Evolutionary conservation across 2,888 invertebrate genomes (phyloP).

Genomic region (Polydrusus cervinus): DNA sequence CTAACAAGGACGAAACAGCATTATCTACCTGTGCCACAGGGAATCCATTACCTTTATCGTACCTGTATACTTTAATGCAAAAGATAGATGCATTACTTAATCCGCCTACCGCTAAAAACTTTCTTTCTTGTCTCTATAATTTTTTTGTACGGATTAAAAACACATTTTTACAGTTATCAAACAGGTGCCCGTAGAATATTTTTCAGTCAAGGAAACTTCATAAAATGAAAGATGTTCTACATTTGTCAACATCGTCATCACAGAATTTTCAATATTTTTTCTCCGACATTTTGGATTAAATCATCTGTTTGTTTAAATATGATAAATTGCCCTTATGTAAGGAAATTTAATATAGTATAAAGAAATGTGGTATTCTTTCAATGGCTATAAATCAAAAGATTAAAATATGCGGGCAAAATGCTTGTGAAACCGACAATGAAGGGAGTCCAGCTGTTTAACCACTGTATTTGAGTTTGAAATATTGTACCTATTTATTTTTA

Average conservation of each 20-base stretch:
- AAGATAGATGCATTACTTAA: too few relatives aligned
- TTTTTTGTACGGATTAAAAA: too few relatives aligned
- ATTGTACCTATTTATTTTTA: slow-evolving; percentile 51
- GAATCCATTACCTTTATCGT: too few relatives aligned
- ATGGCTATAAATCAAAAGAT: slow-evolving; percentile 48
- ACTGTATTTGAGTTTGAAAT: slow-evolving; percentile 44
- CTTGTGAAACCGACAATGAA: slow-evolving; percentile 46
- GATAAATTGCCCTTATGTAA: slow-evolving; percentile 30
- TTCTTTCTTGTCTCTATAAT: too few relatives aligned
- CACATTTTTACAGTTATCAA: neutral
- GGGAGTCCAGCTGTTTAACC: slow-evolving; percentile 51
- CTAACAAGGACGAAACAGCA: too few relatives aligned
- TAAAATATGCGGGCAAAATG: slow-evolving; percentile 50
- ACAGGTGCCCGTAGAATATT: neutral
- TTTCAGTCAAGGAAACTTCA: neutral
- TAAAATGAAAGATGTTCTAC: neutral
- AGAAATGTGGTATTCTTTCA: slow-evolving; percentile 40
- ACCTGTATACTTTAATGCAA: too few relatives aligned
- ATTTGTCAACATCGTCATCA: slow-evolving; percentile 13
- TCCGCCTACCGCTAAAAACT: too few relatives aligned
- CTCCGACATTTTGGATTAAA: slow-evolving; percentile 23
- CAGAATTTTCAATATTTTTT: slow-evolving; percentile 14
- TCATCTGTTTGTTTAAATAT: slow-evolving; percentile 34
- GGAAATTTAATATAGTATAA: slow-evolving; percentile 25
- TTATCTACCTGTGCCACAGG: too few relatives aligned